Conservation (phyloP, 2,113 vertebrate genomes). For the Archocentrus centrarchus region DNA sequence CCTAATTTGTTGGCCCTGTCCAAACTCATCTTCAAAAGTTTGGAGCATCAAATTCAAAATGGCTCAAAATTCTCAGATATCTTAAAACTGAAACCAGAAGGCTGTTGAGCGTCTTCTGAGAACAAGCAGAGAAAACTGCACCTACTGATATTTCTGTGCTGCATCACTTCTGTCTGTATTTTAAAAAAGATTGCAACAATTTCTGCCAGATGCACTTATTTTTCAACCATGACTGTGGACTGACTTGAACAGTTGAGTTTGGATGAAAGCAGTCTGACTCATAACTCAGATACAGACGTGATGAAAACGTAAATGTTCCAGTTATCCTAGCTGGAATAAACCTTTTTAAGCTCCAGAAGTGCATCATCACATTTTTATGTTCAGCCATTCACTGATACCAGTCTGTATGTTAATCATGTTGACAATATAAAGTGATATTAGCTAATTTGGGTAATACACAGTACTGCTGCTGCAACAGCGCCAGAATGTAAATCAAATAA, state of each 20-base stretch:
- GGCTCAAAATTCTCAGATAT: too few species aligned
- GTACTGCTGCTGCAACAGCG: too few species aligned
- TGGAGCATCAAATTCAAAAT: neutral
- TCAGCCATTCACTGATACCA: neutral
- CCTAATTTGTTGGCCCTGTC: neutral
- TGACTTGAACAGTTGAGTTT: neutral
- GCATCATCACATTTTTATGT: neutral
- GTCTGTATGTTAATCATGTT: neutral
- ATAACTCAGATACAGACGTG: neutral
- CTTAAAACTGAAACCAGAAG: too few species aligned
- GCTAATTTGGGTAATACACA: neutral
- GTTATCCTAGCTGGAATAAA: neutral
- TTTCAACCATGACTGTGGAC: neutral
- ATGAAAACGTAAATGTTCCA: neutral
- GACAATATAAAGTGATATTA: accelerated
- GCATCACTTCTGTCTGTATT: neutral
- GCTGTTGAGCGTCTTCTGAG: neutral
- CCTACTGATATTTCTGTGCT: neutral
- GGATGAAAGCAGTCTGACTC: neutral
- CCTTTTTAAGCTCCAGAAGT: neutral
- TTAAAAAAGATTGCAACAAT: neutral
- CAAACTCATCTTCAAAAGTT: too few species aligned
- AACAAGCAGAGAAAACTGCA: neutral
- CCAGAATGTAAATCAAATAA: too few species aligned
- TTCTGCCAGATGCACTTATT: neutral